These are phyloP conservation scores for Erebia palarica DNA, from an alignment of 2,888 invertebrate species.

Conservation along the genomic window DNA sequence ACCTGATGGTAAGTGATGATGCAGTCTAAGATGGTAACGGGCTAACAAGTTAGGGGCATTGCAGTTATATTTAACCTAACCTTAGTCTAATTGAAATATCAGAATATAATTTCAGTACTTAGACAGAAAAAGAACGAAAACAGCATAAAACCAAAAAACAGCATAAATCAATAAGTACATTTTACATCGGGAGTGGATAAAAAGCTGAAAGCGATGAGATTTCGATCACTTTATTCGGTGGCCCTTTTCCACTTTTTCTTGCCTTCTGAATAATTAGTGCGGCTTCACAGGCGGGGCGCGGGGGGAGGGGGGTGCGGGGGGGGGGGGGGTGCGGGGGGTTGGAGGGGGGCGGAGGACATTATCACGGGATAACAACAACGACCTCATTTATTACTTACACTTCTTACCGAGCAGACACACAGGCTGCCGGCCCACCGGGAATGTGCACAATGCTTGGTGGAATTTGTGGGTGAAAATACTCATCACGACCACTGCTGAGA, in stretches of 20 bases:
- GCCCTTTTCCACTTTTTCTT: not conserved
- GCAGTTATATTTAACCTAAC: no score
- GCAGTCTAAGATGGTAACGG: no score
- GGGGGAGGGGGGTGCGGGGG: not conserved
- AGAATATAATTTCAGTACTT: no score
- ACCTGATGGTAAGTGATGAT: no score
- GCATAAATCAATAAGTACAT: not conserved
- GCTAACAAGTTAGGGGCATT: no score
- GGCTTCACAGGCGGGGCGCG: not conserved
- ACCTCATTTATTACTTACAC: slow-evolving; percentile 4
- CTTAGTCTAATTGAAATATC: no score
- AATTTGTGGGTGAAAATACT: not conserved
- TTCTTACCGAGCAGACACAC: not conserved
- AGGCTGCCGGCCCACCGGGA: not conserved
- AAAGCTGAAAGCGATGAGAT: not conserved
- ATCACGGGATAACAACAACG: not conserved
- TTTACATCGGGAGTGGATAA: not conserved
- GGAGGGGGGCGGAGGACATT: not conserved
- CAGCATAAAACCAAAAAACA: not conserved
- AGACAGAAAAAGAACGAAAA: no score
- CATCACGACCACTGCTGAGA: not conserved
- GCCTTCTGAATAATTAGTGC: slow-evolving; percentile 13
- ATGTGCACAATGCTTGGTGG: not conserved
- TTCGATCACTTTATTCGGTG: not conserved
- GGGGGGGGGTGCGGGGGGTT: not conserved